Percentiles rank a stretch among this genome's conserved stretches.
phyloP scores from a whole-genome alignment of 2,113 vertebrate species.

The Galemys pyrenaicus region DNA sequence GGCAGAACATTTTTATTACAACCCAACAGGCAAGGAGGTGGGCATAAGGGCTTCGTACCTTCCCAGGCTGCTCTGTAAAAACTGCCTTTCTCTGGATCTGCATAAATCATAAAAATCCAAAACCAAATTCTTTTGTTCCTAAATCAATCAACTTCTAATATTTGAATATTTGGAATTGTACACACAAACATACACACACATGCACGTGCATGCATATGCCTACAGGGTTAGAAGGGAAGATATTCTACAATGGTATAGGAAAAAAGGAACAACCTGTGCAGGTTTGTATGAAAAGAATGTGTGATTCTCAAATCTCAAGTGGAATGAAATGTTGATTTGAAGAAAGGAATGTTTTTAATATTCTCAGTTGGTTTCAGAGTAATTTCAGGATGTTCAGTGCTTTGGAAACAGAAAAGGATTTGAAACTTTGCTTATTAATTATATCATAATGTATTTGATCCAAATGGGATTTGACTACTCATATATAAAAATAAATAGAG shows the following conservation, averaged over 20 bases:
- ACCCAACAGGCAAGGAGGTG: neutral
- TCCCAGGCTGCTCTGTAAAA: neutral
- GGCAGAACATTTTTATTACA: neutral
- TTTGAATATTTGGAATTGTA: neutral
- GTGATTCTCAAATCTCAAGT: neutral
- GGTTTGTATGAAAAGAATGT: neutral
- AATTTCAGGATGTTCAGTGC: neutral
- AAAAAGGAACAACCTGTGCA: neutral
- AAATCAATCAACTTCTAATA: neutral
- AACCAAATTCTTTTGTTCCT: neutral
- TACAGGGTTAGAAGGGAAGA: neutral
- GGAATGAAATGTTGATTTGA: neutral
- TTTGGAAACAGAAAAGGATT: neutral
- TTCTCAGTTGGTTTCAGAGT: neutral
- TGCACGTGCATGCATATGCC: neutral
- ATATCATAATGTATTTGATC: neutral
- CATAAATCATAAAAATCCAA: neutral
- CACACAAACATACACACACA: neutral
- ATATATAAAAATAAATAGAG: neutral
- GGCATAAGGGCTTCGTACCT: neutral
- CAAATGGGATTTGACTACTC: neutral
- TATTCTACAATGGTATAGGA: neutral
- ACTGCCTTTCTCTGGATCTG: neutral
- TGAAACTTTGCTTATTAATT: slow-evolving; percentile 46
- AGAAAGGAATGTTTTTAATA: neutral